These are phyloP conservation scores for Barnardius zonarius DNA, from an alignment of 2,113 vertebrate genomes.

Conservation along the genomic window DNA sequence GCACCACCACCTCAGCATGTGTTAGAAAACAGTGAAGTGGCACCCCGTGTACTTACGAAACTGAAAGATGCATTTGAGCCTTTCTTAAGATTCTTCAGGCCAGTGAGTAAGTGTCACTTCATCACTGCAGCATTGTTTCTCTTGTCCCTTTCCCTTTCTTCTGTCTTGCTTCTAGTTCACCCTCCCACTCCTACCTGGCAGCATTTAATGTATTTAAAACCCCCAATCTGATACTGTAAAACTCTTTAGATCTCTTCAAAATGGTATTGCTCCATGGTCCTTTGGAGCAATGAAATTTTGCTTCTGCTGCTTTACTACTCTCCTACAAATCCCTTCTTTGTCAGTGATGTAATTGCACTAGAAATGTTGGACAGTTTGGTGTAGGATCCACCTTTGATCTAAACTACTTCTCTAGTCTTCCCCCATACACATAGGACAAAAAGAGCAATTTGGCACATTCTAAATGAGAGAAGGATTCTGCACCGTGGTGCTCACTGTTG, in stretches of 20 bases:
- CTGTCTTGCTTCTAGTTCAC: neutral
- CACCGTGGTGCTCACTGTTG: neutral
- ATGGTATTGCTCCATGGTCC: neutral
- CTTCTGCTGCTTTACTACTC: neutral
- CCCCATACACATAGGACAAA: fast-evolving
- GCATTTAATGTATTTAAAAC: neutral
- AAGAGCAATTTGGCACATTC: neutral
- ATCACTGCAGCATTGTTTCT: neutral
- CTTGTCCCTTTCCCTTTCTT: neutral
- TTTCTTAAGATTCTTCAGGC: constrained; percentile 54
- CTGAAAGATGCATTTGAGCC: neutral
- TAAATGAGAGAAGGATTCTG: neutral
- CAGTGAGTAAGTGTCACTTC: constrained; percentile 68
- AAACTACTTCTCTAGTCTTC: neutral
- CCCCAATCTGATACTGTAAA: neutral
- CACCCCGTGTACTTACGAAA: neutral
- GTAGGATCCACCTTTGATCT: neutral
- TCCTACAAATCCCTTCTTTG: neutral
- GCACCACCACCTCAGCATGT: neutral
- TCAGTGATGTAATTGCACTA: neutral
- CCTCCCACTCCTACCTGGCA: neutral
- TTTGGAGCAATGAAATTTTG: neutral
- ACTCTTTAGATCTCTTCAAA: neutral
- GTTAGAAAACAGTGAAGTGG: neutral
- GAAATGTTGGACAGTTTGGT: neutral